phyloP scores from a whole-genome alignment of 2,113 vertebrate genomes.

The Oreochromis niloticus region DNA sequence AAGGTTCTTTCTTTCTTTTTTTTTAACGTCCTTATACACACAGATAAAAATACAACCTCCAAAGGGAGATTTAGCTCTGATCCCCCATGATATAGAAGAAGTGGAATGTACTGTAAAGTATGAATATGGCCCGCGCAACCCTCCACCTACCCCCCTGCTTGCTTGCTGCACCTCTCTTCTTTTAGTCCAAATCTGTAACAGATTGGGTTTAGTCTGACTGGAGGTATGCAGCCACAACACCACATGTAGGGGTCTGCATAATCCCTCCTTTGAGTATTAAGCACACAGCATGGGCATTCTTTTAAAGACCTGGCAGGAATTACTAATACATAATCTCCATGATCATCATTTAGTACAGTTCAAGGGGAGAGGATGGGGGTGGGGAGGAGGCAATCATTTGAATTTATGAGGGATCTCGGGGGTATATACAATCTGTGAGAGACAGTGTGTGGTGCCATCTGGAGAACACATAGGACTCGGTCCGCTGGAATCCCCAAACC shows the following conservation, averaged over 20 bases:
- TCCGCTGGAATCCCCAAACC: conserved; percentile 18
- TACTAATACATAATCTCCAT: conserved; percentile 65
- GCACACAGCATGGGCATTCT: conserved; percentile 65
- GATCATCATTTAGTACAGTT: conserved; percentile 60
- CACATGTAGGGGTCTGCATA: conserved; percentile 64
- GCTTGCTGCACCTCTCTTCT: conserved; percentile 47
- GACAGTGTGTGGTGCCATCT: conserved; percentile 33
- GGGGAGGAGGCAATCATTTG: neutral
- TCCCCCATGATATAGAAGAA: conserved; percentile 45
- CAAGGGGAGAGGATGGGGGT: neutral
- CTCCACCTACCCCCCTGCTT: conserved; percentile 6
- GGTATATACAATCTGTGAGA: conserved; percentile 13
- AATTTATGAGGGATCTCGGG: conserved; percentile 20
- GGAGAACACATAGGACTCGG: conserved; percentile 28
- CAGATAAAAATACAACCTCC: conserved; percentile 41
- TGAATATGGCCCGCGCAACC: neutral
- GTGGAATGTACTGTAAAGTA: conserved; percentile 49
- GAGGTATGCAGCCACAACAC: conserved; percentile 77
- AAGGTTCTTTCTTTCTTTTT: conserved; percentile 47
- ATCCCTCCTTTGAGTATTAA: conserved; percentile 67
- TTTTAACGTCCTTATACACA: conserved; percentile 17
- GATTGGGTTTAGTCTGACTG: conserved; percentile 74
- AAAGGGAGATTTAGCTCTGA: conserved; percentile 44
- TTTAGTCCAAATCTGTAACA: conserved; percentile 72
- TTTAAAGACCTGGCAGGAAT: conserved; percentile 68